Evolutionary conservation across 2,113 vertebrate genomes (phyloP), one percentile per base, ranked within the genome.

Genomic region (Xenopus laevis): DNA sequence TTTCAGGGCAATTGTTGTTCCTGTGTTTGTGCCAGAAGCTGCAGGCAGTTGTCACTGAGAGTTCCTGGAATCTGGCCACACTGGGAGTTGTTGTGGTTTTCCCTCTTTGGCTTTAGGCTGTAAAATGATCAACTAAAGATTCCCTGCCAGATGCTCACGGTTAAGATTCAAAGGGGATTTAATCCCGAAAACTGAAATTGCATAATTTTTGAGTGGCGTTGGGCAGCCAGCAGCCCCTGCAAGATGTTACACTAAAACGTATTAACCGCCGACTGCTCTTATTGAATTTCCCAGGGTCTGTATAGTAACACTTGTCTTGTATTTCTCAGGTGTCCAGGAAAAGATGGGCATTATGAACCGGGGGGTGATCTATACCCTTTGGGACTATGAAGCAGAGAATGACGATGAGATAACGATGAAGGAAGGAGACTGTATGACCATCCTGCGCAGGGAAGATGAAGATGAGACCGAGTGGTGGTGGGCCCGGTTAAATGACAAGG

Each of bases 311-410:
- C 23, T n/a, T 27, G 23, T 27, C 23, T 27, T 27, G 23, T 27
- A 27, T 27, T 27, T 27, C 23, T 27, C 77, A 98, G 97, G 97
- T 16, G 97, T 99, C 11, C 97, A 99, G 87, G 97, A 99, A 88
- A 99, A 99, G 81, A 99, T 99, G 97, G 97, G 97, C 20, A 98
- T 98, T 79, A 99, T 99, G 97, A 99, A 99, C 84, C 92, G 95
- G 76, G 96, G 96, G 0, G 90, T 99, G 78, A 94, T 99, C 65
- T 99, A 98, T 1, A 93, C 90, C 0, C 91, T 99, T 21, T 99
- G 97, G 97, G 95, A 98, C 79, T 97, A 95, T 2, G 86, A 86
- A 8, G 81, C 88, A 33, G 93, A 95, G 79, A 90, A 92, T 1
- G 86, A 89, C 0, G 97, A 99, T 0, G 97, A 99, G 78, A 89